Conservation (phyloP, 2,888 invertebrate genomes). For the Theristus sp. region DNA sequence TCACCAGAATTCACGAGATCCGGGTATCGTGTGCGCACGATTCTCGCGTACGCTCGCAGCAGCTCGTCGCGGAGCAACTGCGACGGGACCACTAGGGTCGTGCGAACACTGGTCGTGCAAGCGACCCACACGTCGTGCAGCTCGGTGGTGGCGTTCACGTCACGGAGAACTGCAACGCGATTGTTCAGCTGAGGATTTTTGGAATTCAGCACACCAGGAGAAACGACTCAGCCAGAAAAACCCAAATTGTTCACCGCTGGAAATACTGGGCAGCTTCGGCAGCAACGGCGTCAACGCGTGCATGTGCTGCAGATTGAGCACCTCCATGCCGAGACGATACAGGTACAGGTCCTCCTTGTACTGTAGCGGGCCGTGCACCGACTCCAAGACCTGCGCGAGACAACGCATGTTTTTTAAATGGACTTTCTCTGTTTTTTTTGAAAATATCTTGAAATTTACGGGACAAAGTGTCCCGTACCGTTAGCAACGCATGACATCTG, state of each 20-base stretch:
- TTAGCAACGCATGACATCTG: slow-evolving; percentile 13
- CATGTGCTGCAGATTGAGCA: neutral
- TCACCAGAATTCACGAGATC: slow-evolving; percentile 13
- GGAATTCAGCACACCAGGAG: too few relatives aligned
- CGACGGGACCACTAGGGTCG: slow-evolving; percentile 17
- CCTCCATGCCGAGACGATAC: neutral
- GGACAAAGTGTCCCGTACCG: slow-evolving; percentile 10
- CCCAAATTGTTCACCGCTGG: too few relatives aligned
- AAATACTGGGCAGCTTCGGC: neutral
- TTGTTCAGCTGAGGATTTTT: too few relatives aligned
- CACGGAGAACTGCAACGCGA: slow-evolving; percentile 15
- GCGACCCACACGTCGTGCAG: slow-evolving; percentile 24
- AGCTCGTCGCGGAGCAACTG: slow-evolving; percentile 12
- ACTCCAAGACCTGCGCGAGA: neutral
- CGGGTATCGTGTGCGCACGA: slow-evolving; percentile 12
- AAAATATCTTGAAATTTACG: neutral
- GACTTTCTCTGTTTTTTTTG: too few relatives aligned
- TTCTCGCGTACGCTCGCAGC: slow-evolving; percentile 4
- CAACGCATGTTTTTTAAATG: neutral
- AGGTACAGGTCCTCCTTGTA: neutral
- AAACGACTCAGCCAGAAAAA: too few relatives aligned
- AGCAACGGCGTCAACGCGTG: neutral
- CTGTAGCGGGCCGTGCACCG: neutral
- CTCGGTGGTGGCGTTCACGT: slow-evolving; percentile 18
- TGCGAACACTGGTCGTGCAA: slow-evolving; percentile 14